Evolutionary conservation across 92 coral and sea anemone species (phyloP).

Genomic region (Parazoanthus swiftii): DNA sequence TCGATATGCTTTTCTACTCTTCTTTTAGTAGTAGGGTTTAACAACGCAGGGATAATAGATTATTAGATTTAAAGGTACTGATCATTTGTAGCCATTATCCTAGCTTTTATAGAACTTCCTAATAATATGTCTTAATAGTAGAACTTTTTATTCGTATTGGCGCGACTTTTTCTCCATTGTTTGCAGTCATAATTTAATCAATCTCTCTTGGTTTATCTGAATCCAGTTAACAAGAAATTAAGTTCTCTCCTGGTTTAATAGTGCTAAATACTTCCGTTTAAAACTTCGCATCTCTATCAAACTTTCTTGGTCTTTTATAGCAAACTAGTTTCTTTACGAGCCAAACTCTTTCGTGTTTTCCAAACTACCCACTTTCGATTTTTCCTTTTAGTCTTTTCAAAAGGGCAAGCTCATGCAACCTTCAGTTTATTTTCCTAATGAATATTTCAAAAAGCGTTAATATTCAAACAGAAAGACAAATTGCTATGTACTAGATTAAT

Average conservation of each 20-base stretch:
- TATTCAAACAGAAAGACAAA: no score
- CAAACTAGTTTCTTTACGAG: no score
- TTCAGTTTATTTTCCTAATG: no score
- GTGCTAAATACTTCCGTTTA: not conserved
- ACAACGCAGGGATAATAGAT: not conserved
- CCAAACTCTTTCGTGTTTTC: no score
- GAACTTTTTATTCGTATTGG: not conserved
- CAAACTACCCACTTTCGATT: no score
- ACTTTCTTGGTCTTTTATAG: not conserved
- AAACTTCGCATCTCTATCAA: not conserved
- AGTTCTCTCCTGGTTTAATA: not conserved
- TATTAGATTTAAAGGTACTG: not conserved
- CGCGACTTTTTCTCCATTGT: not conserved
- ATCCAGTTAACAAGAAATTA: not conserved
- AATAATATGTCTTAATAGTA: no score
- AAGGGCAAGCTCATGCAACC: no score
- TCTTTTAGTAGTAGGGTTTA: no score
- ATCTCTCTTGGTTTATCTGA: not conserved
- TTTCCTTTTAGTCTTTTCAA: no score
- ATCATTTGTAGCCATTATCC: no score
- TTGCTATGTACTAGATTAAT: not conserved
- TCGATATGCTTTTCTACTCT: no score
- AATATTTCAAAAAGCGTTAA: not conserved
- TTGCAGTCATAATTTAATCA: not conserved
- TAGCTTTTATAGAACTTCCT: no score